Conservation (phyloP, 2,888 invertebrate genomes). For the Imbricaverruca yamaguchii region DNA sequence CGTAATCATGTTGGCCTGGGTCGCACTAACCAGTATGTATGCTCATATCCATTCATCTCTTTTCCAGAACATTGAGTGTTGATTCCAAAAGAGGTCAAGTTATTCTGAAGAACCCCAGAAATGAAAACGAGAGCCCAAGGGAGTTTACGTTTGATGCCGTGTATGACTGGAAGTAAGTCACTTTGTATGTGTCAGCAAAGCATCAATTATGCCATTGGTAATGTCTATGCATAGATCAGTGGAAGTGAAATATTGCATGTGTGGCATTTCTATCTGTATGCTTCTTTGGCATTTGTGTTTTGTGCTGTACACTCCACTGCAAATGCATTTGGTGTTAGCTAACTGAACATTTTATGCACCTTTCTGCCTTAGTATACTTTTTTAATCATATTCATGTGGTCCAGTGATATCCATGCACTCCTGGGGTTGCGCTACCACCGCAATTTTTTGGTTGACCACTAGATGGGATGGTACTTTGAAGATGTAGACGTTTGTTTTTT, state of each 20-base stretch:
- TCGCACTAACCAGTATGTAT: neutral
- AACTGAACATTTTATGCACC: too few species aligned
- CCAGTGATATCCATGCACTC: too few species aligned
- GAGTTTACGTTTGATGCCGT: conserved; percentile 97
- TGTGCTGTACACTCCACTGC: neutral
- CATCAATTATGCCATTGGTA: conserved; percentile 4
- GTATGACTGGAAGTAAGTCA: conserved; percentile 69
- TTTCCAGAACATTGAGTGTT: conserved; percentile 64
- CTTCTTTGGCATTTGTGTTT: neutral
- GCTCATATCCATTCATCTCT: neutral
- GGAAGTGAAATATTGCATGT: neutral
- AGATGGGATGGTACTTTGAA: too few species aligned
- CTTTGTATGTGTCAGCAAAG: conserved; percentile 15
- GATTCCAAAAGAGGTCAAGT: conserved; percentile 79
- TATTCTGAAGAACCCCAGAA: conserved; percentile 77
- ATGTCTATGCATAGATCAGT: neutral
- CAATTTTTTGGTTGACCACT: too few species aligned
- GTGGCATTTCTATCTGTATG: too few species aligned
- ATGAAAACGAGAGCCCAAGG: conserved; percentile 65
- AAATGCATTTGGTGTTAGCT: neutral
- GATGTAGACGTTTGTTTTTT: too few species aligned
- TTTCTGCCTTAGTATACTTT: too few species aligned
- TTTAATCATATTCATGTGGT: too few species aligned
- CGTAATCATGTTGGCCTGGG: too few species aligned
- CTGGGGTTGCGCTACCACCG: too few species aligned